Evolutionary conservation across 1,140 invertebrate species (phyloP).

Genomic region (Pseudoatta argentina): DNA sequence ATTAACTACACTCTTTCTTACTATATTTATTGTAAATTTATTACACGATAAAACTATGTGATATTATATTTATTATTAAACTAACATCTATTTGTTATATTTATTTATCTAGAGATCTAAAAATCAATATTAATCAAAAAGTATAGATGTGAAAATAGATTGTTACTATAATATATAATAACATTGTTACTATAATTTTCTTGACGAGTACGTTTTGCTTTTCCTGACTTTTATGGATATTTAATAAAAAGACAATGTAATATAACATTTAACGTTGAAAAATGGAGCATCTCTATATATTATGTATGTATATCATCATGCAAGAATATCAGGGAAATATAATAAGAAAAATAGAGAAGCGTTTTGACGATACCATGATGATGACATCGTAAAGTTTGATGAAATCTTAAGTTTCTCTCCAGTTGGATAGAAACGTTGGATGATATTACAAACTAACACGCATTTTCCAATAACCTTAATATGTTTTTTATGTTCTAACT

Average conservation of each 20-base stretch:
- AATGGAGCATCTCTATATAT: not conserved
- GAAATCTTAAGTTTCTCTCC: constrained; percentile 27
- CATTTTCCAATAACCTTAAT: constrained; percentile 24
- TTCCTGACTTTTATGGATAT: not conserved
- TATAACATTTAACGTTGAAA: not conserved
- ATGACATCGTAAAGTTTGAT: constrained; percentile 35
- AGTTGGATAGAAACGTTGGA: constrained; percentile 12
- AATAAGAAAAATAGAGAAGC: constrained; percentile 22
- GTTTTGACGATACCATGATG: constrained; percentile 2
- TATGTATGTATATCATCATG: not conserved
- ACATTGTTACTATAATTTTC: not conserved
- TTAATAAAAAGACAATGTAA: not conserved
- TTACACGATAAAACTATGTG: not conserved
- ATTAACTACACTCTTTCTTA: not conserved
- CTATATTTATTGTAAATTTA: not conserved
- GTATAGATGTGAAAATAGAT: not conserved
- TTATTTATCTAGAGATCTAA: not conserved
- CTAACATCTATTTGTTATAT: not conserved
- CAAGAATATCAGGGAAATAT: not conserved
- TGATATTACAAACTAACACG: not conserved
- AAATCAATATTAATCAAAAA: not conserved
- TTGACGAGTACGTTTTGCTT: not conserved
- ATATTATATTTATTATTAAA: not conserved
- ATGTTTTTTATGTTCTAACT: not conserved
- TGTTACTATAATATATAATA: not conserved